Conservation (phyloP, 2,113 vertebrate genomes). For the Ptilonorhynchus violaceus region DNA sequence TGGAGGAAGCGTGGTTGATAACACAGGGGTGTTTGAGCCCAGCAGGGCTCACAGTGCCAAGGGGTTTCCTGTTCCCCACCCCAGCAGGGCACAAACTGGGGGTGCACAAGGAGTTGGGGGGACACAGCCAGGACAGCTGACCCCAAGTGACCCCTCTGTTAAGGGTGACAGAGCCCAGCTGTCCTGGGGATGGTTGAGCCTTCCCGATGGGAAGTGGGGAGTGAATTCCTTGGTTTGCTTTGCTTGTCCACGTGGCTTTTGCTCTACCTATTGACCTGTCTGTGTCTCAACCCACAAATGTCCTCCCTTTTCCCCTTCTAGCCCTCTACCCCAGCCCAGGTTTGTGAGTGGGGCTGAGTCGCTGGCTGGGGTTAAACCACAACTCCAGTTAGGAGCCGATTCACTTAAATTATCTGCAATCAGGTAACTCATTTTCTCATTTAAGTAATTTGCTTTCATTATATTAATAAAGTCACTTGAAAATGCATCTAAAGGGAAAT, state of each 20-base stretch:
- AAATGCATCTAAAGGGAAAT: conserved; percentile 24
- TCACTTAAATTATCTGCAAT: not conserved
- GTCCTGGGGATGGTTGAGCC: not conserved
- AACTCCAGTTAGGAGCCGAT: not conserved
- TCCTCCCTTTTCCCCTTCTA: not conserved
- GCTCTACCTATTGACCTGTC: not conserved
- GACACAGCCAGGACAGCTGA: not conserved
- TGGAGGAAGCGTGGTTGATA: accelerated
- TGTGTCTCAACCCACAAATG: not conserved
- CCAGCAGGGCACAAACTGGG: not conserved
- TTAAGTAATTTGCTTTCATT: conserved; percentile 38
- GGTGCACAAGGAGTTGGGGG: not conserved
- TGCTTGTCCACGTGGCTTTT: not conserved
- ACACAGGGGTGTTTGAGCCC: too few species aligned
- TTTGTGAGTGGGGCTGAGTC: not conserved
- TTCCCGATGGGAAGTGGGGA: too few species aligned
- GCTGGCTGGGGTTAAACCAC: not conserved
- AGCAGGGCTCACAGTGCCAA: not conserved
- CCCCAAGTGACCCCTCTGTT: accelerated
- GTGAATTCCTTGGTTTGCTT: not conserved
- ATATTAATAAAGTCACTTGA: conserved; percentile 20
- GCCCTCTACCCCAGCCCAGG: not conserved
- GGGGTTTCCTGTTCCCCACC: not conserved
- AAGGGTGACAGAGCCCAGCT: not conserved
- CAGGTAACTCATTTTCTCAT: not conserved